phyloP scores from a whole-genome alignment of 2,888 invertebrate species.

The Calliphora vomitoria region DNA sequence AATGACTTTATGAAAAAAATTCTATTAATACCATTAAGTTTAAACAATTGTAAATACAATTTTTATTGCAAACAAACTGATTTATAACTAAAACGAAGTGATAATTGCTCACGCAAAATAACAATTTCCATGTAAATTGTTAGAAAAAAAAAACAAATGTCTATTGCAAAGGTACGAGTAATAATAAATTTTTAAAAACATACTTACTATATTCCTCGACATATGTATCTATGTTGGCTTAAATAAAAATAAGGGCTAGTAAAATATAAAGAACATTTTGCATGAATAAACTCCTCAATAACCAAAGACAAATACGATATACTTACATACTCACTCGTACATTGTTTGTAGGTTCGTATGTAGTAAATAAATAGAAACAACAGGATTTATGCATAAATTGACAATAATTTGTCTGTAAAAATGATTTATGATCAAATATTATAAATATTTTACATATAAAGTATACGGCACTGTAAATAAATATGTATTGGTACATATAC shows the following conservation, averaged over 20 bases:
- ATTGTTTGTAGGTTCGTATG: background rate
- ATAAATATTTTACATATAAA: background rate
- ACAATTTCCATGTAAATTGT: constrained; percentile 35
- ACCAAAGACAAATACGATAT: background rate
- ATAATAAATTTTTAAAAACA: background rate
- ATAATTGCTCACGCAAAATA: constrained; percentile 56
- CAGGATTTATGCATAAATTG: constrained; percentile 26
- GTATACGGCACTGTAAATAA: background rate
- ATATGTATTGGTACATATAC: background rate
- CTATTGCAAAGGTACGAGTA: background rate
- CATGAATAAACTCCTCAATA: background rate
- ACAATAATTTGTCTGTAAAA: constrained; percentile 39
- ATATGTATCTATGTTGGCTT: background rate
- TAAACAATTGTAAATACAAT: constrained; percentile 12
- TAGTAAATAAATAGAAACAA: constrained; percentile 6
- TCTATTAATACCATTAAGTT: constrained; percentile 2
- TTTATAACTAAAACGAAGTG: constrained; percentile 25
- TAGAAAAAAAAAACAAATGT: background rate
- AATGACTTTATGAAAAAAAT: background rate
- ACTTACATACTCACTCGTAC: background rate
- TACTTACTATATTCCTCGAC: background rate
- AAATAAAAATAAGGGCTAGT: background rate
- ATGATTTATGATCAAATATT: constrained; percentile 33
- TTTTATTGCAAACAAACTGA: background rate
- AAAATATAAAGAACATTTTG: background rate